A percentile compares a stretch with the other conserved stretches of the same genome.
These are phyloP conservation scores for Tyrannus savana DNA, from an alignment of 2,113 vertebrate species.

Conservation along the genomic window DNA sequence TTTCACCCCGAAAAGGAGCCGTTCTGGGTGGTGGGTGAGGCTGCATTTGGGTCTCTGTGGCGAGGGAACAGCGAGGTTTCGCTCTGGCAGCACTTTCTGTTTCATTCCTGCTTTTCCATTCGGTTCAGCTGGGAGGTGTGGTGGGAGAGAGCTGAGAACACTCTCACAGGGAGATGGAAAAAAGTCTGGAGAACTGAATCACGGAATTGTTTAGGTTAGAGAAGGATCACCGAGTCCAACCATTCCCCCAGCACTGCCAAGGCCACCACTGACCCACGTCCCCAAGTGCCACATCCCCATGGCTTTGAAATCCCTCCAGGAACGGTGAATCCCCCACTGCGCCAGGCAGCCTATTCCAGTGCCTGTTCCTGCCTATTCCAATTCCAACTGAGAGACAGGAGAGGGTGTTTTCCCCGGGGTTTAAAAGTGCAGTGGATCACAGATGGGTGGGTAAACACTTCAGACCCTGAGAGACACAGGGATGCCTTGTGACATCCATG, in stretches of 20 bases:
- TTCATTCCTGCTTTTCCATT: not conserved
- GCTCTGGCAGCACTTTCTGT: not conserved
- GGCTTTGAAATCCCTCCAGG: not conserved
- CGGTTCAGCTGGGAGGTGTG: accelerated
- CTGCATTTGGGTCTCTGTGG: accelerated
- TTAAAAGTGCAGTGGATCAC: accelerated
- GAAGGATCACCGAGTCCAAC: not conserved
- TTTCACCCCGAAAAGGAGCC: not conserved
- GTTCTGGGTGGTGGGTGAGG: not conserved
- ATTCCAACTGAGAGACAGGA: accelerated
- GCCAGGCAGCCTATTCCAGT: not conserved
- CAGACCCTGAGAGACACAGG: accelerated
- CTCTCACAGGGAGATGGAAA: not conserved
- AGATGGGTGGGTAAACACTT: not conserved
- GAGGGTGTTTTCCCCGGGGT: not conserved
- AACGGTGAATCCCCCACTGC: not conserved
- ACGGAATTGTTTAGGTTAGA: not conserved
- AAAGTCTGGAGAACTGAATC: not conserved
- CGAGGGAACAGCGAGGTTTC: accelerated
- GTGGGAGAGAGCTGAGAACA: not conserved
- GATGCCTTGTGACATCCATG: accelerated
- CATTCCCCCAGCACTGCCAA: not conserved
- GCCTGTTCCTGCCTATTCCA: not conserved
- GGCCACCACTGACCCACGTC: not conserved
- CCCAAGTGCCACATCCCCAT: not conserved